Evolutionary conservation across 53 echinoderm and acorn worm species (phyloP).

Genomic region (Holothuria leucospilota): DNA sequence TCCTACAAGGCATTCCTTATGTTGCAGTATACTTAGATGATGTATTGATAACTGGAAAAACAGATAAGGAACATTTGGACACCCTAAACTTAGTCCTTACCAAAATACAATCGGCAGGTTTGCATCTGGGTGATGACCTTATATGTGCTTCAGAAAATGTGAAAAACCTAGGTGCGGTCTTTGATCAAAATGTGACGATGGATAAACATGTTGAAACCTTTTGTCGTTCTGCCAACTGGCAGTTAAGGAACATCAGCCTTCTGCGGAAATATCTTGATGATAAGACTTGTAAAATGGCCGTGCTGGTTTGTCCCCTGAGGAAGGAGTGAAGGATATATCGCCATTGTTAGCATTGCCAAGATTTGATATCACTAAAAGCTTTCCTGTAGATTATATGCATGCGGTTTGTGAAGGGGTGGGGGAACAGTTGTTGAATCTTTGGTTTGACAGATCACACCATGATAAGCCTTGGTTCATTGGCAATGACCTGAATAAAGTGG

Average conservation of each 20-base stretch:
- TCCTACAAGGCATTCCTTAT: conserved; percentile 61
- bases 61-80: conserved; percentile 48
- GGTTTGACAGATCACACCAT: conserved; percentile 61
- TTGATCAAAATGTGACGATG: too few relatives aligned
- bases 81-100: conserved; percentile 32
- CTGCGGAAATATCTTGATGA: too few relatives aligned
- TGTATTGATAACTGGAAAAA: conserved; percentile 51
- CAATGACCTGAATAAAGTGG: conserved; percentile 31
- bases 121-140: conserved; percentile 50
- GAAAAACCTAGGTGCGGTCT: too few relatives aligned
- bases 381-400: conserved; percentile 60
- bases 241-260: too few relatives aligned
- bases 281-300: too few relatives aligned
- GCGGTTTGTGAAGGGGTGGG: conserved; percentile 53
- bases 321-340: too few relatives aligned
- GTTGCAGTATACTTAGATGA: conserved; percentile 57
- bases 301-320: too few relatives aligned
- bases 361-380: conserved; percentile 61
- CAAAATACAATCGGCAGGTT: conserved; percentile 39
- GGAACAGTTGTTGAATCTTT: conserved; percentile 49
- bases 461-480: conserved; percentile 62
- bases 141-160: conserved; percentile 28
- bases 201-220: too few relatives aligned
- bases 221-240: too few relatives aligned
- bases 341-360: too few relatives aligned